Base-by-base conservation (phyloP, 2,797 vertebrate species). In the Adelosebastes latens region DNA sequence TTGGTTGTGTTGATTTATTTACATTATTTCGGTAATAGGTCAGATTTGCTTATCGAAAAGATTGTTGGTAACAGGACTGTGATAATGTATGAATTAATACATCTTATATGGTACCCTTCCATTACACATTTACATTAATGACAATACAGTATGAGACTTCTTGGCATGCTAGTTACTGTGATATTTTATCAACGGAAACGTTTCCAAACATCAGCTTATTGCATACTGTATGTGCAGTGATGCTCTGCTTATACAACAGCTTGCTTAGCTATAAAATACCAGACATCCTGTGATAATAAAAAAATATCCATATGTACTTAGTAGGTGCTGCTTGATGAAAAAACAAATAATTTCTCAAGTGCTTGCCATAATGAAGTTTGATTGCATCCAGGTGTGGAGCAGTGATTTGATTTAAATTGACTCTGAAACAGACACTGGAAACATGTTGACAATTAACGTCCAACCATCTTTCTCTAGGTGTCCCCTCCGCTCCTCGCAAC, bases 401-500 rank as follows among this genome's bases (percentile, higher is more conserved):
- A 22, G 27, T 69, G 53, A 78, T 65, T 73, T 34, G 67, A 20
- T 42, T 13, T 55, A 59, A 64, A 32, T n/a, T 70, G 62, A 46
- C 29, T 75, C 46, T 52, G 20, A 64, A n/a, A 11, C 20, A n/a
- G 11, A 69, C 6, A 34, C 1, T 5, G 12, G 8, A 73, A 74
- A 61, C 22, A 3, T 49, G 3, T 14, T 46, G 12, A 20, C 65
- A 4, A 1, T 34, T 27, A 77, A 65, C 18, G 14, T 24, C 24
- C 32, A 5, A 2, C 71, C 27, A 5, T 67, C 20, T 72, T 20
- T 34, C 32, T 2, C 1, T 86, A 99, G 98, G 97, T 1, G 97
- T 98, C 55, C 97, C 98, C 0, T 98, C 98, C 0, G 97, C 97
- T 22, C 97, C 98, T 56, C 97, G 97, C n/a, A 98, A 98, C 0